A percentile compares a stretch with the other conserved stretches of the same genome.
Evolutionary conservation across 2,113 vertebrate genomes (phyloP).

Genomic region (Cochlearius cochlearius): DNA sequence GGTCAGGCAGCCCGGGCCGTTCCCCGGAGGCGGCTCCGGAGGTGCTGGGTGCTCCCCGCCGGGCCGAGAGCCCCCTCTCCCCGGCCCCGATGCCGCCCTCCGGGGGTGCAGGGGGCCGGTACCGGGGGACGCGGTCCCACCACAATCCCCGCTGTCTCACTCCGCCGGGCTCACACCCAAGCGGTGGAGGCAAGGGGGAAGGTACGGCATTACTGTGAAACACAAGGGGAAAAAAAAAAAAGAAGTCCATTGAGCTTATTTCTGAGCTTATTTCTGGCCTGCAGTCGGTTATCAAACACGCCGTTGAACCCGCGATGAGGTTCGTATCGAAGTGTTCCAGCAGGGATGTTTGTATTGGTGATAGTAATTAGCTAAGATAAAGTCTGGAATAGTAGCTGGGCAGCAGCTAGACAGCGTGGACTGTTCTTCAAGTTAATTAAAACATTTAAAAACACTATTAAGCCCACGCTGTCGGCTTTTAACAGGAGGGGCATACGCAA

Average conservation of each 20-base stretch:
- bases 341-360: neutral
- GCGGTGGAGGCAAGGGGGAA: neutral
- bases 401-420: neutral
- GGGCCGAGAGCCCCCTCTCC: neutral
- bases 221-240: rapidly evolving
- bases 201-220: neutral
- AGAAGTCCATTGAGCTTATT: neutral
- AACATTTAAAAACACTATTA: neutral
- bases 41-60: neutral
- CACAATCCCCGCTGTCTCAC: neutral
- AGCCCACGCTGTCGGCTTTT: rapidly evolving
- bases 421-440: neutral
- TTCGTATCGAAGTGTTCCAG: neutral
- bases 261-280: neutral
- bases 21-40: neutral
- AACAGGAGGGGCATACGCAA: rapidly evolving
- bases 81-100: neutral
- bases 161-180: neutral
- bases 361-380: neutral
- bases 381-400: neutral
- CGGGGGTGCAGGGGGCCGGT: neutral
- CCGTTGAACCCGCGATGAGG: neutral
- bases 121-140: neutral
- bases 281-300: neutral
- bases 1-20: rapidly evolving